These are phyloP conservation scores for Dermolepida albohirtum DNA, from an alignment of 2,888 invertebrate species.

Conservation along the genomic window DNA sequence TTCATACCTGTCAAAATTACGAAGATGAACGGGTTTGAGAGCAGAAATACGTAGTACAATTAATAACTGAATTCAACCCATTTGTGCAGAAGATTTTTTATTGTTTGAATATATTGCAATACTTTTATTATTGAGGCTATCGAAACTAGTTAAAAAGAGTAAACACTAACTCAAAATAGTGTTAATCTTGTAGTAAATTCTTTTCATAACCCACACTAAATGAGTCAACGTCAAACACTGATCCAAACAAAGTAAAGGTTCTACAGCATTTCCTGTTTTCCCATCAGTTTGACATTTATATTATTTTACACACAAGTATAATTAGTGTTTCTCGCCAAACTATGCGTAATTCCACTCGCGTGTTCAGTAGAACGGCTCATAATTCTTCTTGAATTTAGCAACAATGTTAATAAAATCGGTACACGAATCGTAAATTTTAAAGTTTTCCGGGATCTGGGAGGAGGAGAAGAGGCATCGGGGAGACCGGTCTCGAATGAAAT, in stretches of 20 bases:
- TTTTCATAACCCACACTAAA: no score
- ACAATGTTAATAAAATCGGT: slow-evolving; percentile 19
- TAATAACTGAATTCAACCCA: no score
- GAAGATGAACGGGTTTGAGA: no score
- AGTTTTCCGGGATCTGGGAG: slow-evolving; percentile 4
- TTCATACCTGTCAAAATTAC: no score
- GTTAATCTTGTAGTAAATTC: no score
- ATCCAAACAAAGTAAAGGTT: no score
- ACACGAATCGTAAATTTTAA: slow-evolving; percentile 12
- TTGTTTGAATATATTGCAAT: no score
- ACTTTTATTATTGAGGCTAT: no score
- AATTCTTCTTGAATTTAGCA: slow-evolving; percentile 20
- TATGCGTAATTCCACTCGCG: slow-evolving; percentile 13
- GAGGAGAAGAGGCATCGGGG: background rate
- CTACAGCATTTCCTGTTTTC: slow-evolving; percentile 12
- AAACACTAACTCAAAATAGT: no score
- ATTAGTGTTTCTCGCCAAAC: slow-evolving; percentile 8
- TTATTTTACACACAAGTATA: background rate
- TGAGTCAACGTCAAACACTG: background rate
- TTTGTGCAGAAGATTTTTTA: no score
- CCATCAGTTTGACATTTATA: background rate
- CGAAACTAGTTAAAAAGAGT: no score
- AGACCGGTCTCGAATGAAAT: background rate
- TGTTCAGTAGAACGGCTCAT: background rate
- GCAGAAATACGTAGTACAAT: no score